A percentile compares a stretch with the other conserved stretches of the same genome.
These are phyloP conservation scores for Andinoacara biseriatus DNA, from an alignment of 2,113 vertebrate genomes.

Conservation along the genomic window DNA sequence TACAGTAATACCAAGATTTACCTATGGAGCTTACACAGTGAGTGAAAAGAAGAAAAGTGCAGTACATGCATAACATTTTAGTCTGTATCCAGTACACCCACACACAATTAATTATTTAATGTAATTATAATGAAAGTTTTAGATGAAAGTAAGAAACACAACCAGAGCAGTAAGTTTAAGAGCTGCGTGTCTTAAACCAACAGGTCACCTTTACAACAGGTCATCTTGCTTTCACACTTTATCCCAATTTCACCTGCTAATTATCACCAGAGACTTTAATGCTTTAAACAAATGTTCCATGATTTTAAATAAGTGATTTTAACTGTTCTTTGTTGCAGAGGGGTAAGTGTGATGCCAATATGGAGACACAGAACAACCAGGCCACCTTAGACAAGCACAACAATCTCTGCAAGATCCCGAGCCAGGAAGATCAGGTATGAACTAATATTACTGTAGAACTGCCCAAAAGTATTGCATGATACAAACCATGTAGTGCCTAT, in stretches of 20 bases:
- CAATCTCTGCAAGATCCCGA: slow-evolving; percentile 80
- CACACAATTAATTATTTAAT: neutral
- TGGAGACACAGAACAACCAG: slow-evolving; percentile 86
- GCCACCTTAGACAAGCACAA: slow-evolving; percentile 84
- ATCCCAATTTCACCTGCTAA: neutral
- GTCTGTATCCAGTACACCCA: neutral
- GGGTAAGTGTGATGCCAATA: slow-evolving; percentile 49
- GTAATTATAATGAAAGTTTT: neutral
- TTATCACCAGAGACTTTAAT: neutral
- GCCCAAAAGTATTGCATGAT: neutral
- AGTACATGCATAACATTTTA: neutral
- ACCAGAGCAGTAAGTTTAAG: too few relatives aligned
- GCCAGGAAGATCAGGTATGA: slow-evolving; percentile 78
- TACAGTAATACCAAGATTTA: neutral
- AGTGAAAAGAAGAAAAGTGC: neutral
- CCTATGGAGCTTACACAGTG: neutral
- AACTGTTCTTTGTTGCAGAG: slow-evolving; percentile 38
- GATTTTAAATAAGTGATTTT: neutral
- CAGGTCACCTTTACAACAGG: too few relatives aligned
- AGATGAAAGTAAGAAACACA: neutral
- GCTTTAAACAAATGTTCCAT: neutral
- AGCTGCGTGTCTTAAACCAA: too few relatives aligned
- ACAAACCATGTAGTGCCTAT: neutral
- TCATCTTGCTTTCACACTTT: neutral
- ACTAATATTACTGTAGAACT: neutral